Evolutionary conservation across 2,888 invertebrate species (phyloP).

Genomic region (Synergus umbraculus): DNA sequence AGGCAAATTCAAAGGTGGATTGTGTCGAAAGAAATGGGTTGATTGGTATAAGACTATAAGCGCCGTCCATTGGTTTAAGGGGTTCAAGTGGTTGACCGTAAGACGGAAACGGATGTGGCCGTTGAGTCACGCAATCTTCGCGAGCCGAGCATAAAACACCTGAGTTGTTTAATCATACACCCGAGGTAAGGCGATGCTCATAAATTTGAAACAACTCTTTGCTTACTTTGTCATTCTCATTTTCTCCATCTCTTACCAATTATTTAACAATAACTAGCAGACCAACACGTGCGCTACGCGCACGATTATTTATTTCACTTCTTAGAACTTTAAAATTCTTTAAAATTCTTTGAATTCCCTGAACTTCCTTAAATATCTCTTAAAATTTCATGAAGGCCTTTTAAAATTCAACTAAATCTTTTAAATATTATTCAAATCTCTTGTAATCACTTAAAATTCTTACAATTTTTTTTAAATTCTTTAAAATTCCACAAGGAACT

Average conservation of each 20-base stretch:
- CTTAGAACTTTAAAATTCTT: too few species aligned
- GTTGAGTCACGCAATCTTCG: conserved; percentile 74
- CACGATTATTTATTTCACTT: too few species aligned
- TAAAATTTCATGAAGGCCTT: too few species aligned
- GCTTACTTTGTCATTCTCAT: conserved; percentile 25
- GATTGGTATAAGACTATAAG: conserved; percentile 4
- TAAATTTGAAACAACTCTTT: conserved; percentile 49
- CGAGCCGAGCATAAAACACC: conserved; percentile 73
- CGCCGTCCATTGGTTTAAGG: conserved; percentile 45
- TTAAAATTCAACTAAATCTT: too few species aligned
- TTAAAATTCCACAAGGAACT: too few species aligned
- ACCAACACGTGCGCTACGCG: too few species aligned
- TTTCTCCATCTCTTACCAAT: neutral
- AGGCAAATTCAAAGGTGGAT: neutral
- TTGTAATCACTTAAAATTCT: too few species aligned
- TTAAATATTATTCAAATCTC: too few species aligned
- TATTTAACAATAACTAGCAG: too few species aligned
- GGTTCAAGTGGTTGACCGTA: conserved; percentile 67
- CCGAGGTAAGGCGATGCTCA: conserved; percentile 63
- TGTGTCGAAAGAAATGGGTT: conserved; percentile 19
- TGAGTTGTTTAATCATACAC: conserved; percentile 71
- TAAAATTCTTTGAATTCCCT: too few species aligned
- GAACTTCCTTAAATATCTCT: too few species aligned
- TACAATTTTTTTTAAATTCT: too few species aligned
- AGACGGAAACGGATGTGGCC: conserved; percentile 75